A percentile compares a stretch with the other conserved stretches of the same genome.
Evolutionary conservation across 2,797 vertebrate genomes (phyloP).

Genomic region (Pogonophryne albipinna): DNA sequence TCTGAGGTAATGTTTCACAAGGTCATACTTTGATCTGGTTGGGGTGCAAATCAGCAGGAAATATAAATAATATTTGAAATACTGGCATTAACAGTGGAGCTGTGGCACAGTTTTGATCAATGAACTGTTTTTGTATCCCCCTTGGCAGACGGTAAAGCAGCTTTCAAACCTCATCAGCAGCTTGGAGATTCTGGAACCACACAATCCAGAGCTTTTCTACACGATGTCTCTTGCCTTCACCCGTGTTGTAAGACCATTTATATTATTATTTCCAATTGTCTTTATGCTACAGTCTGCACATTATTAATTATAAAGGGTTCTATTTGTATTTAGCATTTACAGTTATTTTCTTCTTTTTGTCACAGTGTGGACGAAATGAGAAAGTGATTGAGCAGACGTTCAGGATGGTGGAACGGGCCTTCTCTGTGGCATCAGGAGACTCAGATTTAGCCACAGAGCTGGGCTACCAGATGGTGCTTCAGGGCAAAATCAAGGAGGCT

Average conservation of each 20-base stretch:
- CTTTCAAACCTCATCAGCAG: conserved; percentile 88
- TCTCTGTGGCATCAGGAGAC: conserved; percentile 83
- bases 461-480: conserved; percentile 94
- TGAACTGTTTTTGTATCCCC: conserved; percentile 41
- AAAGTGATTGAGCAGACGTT: conserved; percentile 91
- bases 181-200: conserved; percentile 90
- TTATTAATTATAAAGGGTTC: neutral
- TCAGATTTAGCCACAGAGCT: conserved; percentile 94
- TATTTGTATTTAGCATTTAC: neutral
- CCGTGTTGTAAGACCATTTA: conserved; percentile 88
- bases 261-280: neutral
- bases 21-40: neutral
- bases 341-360: neutral
- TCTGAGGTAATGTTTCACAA: conserved; percentile 84
- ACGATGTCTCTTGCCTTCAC: conserved; percentile 94
- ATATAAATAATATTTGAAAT: neutral
- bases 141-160: conserved; percentile 87
- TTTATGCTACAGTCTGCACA: neutral
- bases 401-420: conserved; percentile 91
- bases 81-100: neutral
- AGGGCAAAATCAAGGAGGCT: conserved; percentile 91
- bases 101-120: conserved; percentile 9
- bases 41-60: neutral
- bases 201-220: conserved; percentile 90
- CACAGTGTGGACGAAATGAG: conserved; percentile 92